phyloP scores from a whole-genome alignment of 2,113 vertebrate species.

The Pardalotus punctatus region DNA sequence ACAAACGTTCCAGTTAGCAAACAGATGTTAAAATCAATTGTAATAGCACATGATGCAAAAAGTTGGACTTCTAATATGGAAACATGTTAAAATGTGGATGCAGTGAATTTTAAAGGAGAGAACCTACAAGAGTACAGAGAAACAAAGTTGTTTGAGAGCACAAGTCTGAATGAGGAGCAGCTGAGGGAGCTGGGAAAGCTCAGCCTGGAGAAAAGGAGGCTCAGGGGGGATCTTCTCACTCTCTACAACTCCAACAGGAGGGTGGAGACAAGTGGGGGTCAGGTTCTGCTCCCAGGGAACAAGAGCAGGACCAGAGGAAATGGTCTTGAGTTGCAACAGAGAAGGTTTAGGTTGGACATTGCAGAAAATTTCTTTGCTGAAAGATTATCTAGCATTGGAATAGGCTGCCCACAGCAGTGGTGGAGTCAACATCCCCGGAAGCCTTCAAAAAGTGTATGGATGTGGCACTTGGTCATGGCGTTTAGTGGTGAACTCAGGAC shows the following conservation, averaged over 20 bases:
- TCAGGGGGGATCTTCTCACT: not conserved
- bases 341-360: not conserved
- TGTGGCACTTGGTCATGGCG: not conserved
- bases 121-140: not conserved
- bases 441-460: not conserved
- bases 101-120: not conserved
- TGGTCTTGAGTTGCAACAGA: not conserved
- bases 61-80: not conserved
- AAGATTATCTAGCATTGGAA: not conserved
- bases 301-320: not conserved
- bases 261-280: rapidly evolving
- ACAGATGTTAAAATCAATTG: not conserved
- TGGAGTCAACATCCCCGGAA: not conserved
- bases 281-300: not conserved
- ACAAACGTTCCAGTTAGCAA: not conserved
- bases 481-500: not conserved
- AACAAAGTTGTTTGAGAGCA: not conserved
- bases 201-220: not conserved
- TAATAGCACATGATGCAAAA: not conserved
- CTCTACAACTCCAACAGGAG: not conserved
- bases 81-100: not conserved
- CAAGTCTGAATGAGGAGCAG: not conserved
- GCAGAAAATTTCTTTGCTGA: too few relatives aligned
- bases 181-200: not conserved
- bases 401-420: not conserved